A percentile compares a stretch with the other conserved stretches of the same genome.
phyloP scores from a whole-genome alignment of 2,888 invertebrate genomes.

The Euphydryas editha region DNA sequence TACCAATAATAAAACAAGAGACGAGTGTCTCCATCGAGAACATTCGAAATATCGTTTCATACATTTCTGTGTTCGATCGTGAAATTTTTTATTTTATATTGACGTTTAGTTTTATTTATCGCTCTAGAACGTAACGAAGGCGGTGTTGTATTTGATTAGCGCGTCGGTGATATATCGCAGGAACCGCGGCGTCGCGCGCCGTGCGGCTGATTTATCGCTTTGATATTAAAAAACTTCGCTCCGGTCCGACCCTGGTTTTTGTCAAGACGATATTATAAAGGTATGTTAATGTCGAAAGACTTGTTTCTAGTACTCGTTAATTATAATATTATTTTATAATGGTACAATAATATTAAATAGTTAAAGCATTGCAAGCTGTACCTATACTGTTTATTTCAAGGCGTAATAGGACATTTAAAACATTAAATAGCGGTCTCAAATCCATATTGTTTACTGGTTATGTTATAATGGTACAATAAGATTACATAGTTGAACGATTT shows the following conservation, averaged over 20 bases:
- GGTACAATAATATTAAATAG: background rate
- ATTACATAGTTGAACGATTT: no score
- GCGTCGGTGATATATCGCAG: conserved; percentile 10
- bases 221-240: conserved; percentile 22
- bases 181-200: background rate
- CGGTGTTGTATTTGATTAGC: conserved; percentile 3
- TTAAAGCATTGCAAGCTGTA: no score
- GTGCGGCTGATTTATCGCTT: conserved; percentile 12
- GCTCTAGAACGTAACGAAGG: background rate
- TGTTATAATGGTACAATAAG: no score
- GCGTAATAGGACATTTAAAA: no score
- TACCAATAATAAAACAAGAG: no score
- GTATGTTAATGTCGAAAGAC: conserved; percentile 1
- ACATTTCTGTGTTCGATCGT: no score
- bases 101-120: background rate
- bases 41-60: no score
- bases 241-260: conserved; percentile 4
- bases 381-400: no score
- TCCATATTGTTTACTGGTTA: no score
- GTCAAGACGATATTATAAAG: conserved; percentile 10
- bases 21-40: no score
- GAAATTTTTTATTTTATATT: background rate
- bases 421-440: no score
- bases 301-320: background rate
- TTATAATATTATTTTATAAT: background rate